Percentiles rank a stretch among this genome's conserved stretches.
phyloP scores from a whole-genome alignment of 2,113 vertebrate species.

The Zootoca vivipara region DNA sequence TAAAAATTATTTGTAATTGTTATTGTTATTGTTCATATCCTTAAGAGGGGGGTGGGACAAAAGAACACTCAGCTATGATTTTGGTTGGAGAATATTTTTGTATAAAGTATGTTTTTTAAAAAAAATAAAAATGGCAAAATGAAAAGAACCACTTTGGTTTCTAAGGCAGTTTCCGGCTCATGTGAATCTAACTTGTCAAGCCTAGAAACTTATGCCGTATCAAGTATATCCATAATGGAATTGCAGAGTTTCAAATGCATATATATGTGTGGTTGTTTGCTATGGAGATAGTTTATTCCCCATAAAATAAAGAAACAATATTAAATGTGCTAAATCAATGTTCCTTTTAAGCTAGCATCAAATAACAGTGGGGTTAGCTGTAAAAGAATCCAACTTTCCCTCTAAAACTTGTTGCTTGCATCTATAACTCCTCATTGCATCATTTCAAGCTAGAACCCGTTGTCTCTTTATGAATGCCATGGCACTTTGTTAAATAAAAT shows the following conservation, averaged over 20 bases:
- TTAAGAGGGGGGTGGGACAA: constrained; percentile 15
- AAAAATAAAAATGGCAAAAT: constrained; percentile 40
- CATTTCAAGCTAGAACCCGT: constrained; percentile 33
- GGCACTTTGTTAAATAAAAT: constrained; percentile 49
- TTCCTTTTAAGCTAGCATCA: constrained; percentile 61
- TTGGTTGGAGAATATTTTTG: constrained; percentile 49
- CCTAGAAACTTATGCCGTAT: constrained; percentile 69
- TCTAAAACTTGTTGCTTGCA: constrained; percentile 24
- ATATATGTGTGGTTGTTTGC: constrained; percentile 41
- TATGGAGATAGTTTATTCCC: constrained; percentile 64
- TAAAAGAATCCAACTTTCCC: constrained; percentile 15
- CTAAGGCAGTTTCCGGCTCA: constrained; percentile 63
- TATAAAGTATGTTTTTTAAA: constrained; percentile 22
- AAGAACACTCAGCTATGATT: constrained; percentile 56
- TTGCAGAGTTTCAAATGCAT: constrained; percentile 53
- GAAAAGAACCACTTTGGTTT: constrained; percentile 61
- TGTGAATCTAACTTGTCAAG: constrained; percentile 69
- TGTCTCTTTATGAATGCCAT: constrained; percentile 17
- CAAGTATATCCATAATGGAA: constrained; percentile 65
- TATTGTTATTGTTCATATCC: neutral
- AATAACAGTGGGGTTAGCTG: constrained; percentile 51
- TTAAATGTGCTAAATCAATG: constrained; percentile 71
- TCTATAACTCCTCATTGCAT: neutral
- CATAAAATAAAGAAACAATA: constrained; percentile 65
- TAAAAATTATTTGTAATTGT: neutral